Conservation (phyloP, 2,797 vertebrate species). For the Spinus olivaceus region DNA sequence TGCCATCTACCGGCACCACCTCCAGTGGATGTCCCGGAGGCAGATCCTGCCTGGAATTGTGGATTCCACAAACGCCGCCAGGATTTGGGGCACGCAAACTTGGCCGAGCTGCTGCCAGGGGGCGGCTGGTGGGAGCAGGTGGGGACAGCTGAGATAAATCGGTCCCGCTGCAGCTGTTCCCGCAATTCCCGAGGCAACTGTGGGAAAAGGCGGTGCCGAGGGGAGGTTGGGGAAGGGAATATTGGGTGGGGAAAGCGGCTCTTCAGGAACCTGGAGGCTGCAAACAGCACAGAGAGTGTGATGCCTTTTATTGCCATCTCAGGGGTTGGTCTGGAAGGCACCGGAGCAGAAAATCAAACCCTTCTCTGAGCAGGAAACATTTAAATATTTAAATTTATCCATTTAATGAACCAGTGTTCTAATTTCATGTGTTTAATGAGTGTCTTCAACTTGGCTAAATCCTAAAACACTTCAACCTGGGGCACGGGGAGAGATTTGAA, state of each 20-base stretch:
- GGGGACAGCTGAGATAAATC: not conserved
- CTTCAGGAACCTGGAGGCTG: not conserved
- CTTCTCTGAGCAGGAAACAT: not conserved
- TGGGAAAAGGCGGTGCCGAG: rapidly evolving
- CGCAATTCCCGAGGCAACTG: rapidly evolving
- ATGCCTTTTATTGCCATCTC: not conserved
- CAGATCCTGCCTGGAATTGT: not conserved
- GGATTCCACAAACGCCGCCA: rapidly evolving
- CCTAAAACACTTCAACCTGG: not conserved
- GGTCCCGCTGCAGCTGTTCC: rapidly evolving
- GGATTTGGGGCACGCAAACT: rapidly evolving
- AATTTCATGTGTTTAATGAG: not conserved
- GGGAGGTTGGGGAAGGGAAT: not conserved
- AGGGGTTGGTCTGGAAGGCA: not conserved
- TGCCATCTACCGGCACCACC: not conserved
- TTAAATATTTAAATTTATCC: not conserved
- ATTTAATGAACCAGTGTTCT: not conserved
- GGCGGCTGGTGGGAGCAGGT: rapidly evolving
- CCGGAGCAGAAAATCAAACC: not conserved
- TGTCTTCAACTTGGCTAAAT: not conserved
- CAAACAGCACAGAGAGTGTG: not conserved
- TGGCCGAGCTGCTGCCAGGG: not conserved
- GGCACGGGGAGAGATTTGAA: not conserved
- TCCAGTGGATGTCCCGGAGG: rapidly evolving
- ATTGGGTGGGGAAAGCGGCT: rapidly evolving